Evolutionary conservation across 2,797 vertebrate species (phyloP), one percentile per base, ranked within the genome.

Genomic region (Chaetodon trifasciatus): DNA sequence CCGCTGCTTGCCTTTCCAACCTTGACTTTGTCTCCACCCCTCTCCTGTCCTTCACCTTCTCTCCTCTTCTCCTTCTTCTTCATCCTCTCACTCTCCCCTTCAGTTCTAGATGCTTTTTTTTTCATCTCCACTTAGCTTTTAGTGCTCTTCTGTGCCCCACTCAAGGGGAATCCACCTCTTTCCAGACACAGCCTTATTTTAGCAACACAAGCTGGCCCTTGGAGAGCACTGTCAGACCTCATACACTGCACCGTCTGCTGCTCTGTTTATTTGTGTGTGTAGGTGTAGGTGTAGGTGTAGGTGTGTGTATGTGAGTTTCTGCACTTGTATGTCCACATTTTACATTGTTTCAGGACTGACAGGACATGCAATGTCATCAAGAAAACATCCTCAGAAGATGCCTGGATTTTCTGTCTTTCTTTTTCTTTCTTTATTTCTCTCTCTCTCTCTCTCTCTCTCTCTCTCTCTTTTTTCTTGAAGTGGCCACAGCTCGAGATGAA

Each of bases 171-270:
- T 91, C 90, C 91, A 88, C 78, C 90, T 92, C 92, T 92, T 93
- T 93, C 90, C 86, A 93, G 91, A 93, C 90, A 87, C 88, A 23
- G 85, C 87, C 93, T 92, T 94, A 92, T 94, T 94, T 94, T 94
- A 94, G 93, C 90, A 92, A 88, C 91, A 93, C 88, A 85, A 85
- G 89, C 86, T 68, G 89, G 74, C 91, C 92, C 90, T 90, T 46
- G 50, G 92, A 93, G 91, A 91, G 78, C 70, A 9, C 76, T 88
- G 90, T 90, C 88, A 89, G 89, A 87, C 86, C 86, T 88, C 88
- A 83, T 86, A 75, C 88, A 23, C 84, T 56, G 78, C 85, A 49
- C 78, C 79, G 79, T 79, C 90, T 91, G 78, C 85, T 84, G 74
- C 66, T 70, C 23, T 67, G 28, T 53, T 49, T 44, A 10, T 68